phyloP scores from a whole-genome alignment of 2,797 vertebrate genomes.

The Artibeus lituratus region DNA sequence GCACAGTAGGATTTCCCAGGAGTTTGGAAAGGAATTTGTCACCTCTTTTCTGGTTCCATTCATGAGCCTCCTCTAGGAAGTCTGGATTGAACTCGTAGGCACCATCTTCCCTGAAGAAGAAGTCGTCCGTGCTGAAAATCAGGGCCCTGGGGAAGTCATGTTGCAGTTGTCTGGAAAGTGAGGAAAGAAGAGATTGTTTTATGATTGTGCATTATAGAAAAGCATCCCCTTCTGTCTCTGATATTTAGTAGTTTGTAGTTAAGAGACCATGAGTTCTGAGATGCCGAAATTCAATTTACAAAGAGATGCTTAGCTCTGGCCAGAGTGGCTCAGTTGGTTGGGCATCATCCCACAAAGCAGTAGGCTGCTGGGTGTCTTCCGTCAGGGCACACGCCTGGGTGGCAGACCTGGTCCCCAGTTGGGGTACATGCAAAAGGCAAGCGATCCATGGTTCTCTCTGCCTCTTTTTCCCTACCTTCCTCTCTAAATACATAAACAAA shows the following conservation, averaged over 20 bases:
- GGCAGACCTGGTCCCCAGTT: not conserved
- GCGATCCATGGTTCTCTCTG: not conserved
- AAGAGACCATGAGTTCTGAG: not conserved
- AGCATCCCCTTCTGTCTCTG: not conserved
- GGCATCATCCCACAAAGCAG: not conserved
- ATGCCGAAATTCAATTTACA: not conserved
- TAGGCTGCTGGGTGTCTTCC: not conserved
- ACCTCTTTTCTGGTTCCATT: slow-evolving; percentile 88
- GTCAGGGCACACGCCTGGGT: not conserved
- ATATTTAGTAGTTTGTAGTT: not conserved
- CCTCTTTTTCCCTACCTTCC: not conserved
- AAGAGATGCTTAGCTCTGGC: not conserved
- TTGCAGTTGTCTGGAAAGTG: slow-evolving; percentile 81
- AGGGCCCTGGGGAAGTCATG: slow-evolving; percentile 79
- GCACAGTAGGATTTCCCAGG: not conserved
- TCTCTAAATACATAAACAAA: not conserved
- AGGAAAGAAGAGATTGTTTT: not conserved
- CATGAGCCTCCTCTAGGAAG: slow-evolving; percentile 84
- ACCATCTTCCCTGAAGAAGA: slow-evolving; percentile 81
- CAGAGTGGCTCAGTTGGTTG: not conserved
- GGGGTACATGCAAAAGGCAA: not conserved
- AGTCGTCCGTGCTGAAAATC: slow-evolving; percentile 87
- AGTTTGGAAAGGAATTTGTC: not conserved
- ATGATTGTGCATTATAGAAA: not conserved
- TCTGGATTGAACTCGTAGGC: slow-evolving; percentile 82